Conservation (phyloP, 2,113 vertebrate genomes). For the Thamnophis sirtalis region DNA sequence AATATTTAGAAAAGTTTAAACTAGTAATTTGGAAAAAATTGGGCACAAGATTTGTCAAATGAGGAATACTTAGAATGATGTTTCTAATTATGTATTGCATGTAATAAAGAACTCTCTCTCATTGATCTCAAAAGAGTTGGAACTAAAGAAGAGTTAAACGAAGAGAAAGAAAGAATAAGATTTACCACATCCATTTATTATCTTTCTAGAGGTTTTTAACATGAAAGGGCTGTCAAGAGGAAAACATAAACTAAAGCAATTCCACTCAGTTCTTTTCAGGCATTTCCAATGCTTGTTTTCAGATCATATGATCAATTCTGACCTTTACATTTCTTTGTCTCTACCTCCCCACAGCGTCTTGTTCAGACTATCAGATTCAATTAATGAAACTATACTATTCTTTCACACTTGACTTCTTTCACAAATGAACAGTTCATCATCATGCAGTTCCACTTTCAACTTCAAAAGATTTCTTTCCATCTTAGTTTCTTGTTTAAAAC, state of each 20-base stretch:
- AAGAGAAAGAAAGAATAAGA: conserved; percentile 47
- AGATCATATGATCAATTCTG: conserved; percentile 61
- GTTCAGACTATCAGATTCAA: conserved; percentile 70
- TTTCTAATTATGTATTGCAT: conserved; percentile 11
- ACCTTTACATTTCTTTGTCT: conserved; percentile 67
- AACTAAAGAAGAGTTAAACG: conserved; percentile 48
- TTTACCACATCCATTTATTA: conserved; percentile 25
- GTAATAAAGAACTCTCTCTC: conserved; percentile 36
- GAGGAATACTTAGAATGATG: background rate
- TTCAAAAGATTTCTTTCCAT: conserved; percentile 69
- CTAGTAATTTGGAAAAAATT: conserved; percentile 24
- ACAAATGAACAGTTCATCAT: conserved; percentile 66
- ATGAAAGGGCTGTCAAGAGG: conserved; percentile 45
- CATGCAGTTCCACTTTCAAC: conserved; percentile 66
- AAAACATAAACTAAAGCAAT: conserved; percentile 47
- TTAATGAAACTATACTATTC: conserved; percentile 67
- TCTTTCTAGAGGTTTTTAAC: conserved; percentile 44
- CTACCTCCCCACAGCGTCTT: conserved; percentile 55
- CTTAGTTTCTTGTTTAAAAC: conserved; percentile 60
- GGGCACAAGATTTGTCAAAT: conserved; percentile 1
- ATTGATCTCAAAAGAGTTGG: conserved; percentile 56
- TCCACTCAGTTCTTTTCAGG: conserved; percentile 60
- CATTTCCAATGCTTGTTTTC: conserved; percentile 42
- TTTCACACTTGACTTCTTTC: conserved; percentile 69
- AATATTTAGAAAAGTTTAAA: conserved; percentile 15